Conservation (phyloP, 2,797 vertebrate genomes). For the Diceros bicornis region DNA sequence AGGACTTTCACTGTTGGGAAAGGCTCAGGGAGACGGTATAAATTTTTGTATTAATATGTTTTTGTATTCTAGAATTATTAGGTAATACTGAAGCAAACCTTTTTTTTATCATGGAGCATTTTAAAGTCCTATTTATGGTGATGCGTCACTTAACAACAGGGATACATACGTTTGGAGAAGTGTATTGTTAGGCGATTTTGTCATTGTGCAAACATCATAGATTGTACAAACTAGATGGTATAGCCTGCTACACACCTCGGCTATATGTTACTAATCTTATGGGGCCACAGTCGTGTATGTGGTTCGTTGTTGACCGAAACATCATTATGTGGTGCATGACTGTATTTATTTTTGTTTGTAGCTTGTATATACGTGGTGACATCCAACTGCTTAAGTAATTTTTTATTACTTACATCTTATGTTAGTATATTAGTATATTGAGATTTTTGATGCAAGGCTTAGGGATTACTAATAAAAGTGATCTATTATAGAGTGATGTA, state of each 20-base stretch:
- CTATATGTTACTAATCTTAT: too few species aligned
- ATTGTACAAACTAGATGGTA: too few species aligned
- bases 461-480: slow-evolving; percentile 57
- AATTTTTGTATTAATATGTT: background rate
- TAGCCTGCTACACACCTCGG: too few species aligned
- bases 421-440: background rate
- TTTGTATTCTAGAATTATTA: slow-evolving; percentile 44
- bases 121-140: background rate
- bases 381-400: background rate
- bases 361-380: background rate
- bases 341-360: slow-evolving; percentile 6
- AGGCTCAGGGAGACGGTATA: background rate
- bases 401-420: background rate
- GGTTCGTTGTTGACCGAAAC: too few species aligned
- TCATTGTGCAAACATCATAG: too few species aligned
- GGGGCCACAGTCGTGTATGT: too few species aligned
- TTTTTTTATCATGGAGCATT: slow-evolving; percentile 24
- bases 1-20: background rate
- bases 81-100: slow-evolving; percentile 10
- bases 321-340: too few species aligned
- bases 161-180: too few species aligned
- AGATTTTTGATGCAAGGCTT: slow-evolving; percentile 44
- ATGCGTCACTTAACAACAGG: too few species aligned
- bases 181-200: too few species aligned
- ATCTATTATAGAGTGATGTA: background rate